These are phyloP conservation scores for Perccottus glenii DNA, from an alignment of 2,113 vertebrate genomes.

Conservation along the genomic window DNA sequence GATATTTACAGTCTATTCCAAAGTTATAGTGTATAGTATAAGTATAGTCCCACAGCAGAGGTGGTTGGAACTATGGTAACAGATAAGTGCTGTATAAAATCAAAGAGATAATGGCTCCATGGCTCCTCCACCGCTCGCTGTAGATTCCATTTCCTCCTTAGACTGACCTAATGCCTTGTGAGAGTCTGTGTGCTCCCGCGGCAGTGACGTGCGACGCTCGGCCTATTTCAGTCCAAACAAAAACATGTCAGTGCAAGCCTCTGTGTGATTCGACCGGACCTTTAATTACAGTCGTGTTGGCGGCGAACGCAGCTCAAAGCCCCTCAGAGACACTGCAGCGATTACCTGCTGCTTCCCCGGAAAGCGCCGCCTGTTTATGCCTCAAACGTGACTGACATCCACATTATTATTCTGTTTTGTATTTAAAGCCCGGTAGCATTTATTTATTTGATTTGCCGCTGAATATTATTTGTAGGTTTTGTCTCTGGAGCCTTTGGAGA, in stretches of 20 bases:
- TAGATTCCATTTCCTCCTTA: constrained; percentile 22
- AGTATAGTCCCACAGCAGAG: no score
- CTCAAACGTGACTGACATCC: neutral
- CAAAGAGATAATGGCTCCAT: no score
- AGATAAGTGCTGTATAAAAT: no score
- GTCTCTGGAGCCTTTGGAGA: neutral
- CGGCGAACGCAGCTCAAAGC: neutral
- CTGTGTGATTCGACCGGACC: neutral
- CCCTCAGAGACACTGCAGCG: neutral
- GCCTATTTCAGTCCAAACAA: constrained; percentile 34
- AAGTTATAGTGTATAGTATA: no score
- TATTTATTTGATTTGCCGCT: neutral
- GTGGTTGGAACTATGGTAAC: no score
- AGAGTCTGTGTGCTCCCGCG: constrained; percentile 13
- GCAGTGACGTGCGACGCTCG: constrained; percentile 20
- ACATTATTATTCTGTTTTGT: neutral
- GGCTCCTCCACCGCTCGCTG: neutral
- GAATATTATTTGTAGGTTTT: neutral
- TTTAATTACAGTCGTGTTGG: constrained; percentile 31
- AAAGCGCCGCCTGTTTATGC: neutral
- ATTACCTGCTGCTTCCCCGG: neutral
- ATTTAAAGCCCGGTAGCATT: neutral
- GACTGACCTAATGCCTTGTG: constrained; percentile 26
- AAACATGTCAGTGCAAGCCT: constrained; percentile 28
- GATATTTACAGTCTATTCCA: no score